Evolutionary conservation across 2,888 invertebrate species (phyloP), one percentile per base, ranked within the genome.

Genomic region (Nymphalis c-album): DNA sequence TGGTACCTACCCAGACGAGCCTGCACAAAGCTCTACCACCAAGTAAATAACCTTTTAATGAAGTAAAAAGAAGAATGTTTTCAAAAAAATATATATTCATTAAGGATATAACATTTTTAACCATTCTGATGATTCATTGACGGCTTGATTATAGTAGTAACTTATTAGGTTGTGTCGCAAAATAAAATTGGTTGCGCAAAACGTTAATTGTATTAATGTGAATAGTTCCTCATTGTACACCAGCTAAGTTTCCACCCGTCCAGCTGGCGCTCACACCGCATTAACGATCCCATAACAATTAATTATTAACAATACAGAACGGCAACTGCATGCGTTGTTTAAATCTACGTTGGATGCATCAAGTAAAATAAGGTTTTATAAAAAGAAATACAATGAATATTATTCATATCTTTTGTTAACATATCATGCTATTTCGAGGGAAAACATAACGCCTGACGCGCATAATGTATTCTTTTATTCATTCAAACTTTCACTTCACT

Each of bases 391-490:
- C 46, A 65, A 45, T 13, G 55, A 61, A 57, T 66, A 48, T 55
- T 61, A 57, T 55, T 61, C 66, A 66, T 66, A 66, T 66, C 66
- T 66, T 66, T 67, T 60, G 63, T 67, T 57, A 59, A 63, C 55
- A 67, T 22, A 62, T 64, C 61, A 66, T 48, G 48, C 47, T 62
- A 62, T 63, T 64, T 60, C 61, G 58, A 67, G 60, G 63, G 55
- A 60, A 69, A 61, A 63, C 65, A 63, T 47, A 60, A 67, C 64
- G 53, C 53, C 45, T 67, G 70, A 67, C 62, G 63, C 46, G 31
- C 61, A 53, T 70, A 67, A 70, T 70, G 60, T 70, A 64, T 66
- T 70, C 61, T 64, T 67, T 70, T 70, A 57, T 66, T 64, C 55
- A 40, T 60, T 53, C 64, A 64, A 67, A 61, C 64, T 67, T 70